Conservation (phyloP, 2,888 invertebrate species). For the Clostera curtula region DNA sequence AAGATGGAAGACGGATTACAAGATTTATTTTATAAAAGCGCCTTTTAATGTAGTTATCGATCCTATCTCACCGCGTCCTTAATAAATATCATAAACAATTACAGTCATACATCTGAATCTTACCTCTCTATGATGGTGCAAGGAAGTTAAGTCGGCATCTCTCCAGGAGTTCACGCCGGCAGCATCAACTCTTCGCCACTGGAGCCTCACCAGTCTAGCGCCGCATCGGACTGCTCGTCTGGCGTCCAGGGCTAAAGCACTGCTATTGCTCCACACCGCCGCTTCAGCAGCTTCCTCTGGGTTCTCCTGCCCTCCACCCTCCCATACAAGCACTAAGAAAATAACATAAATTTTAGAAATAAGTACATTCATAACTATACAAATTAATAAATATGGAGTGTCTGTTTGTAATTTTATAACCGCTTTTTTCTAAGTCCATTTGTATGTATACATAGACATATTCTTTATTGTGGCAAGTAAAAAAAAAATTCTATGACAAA, state of each 20-base stretch:
- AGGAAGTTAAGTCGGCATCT: slow-evolving; percentile 60
- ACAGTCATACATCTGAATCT: slow-evolving; percentile 4
- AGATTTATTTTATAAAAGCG: no score
- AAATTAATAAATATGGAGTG: no score
- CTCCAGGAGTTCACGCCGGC: slow-evolving; percentile 46
- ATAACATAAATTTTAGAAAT: not conserved
- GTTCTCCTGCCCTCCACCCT: slow-evolving; percentile 54
- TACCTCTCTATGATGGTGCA: slow-evolving; percentile 64
- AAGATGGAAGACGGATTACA: no score
- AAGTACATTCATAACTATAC: no score
- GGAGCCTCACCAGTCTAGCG: slow-evolving; percentile 57
- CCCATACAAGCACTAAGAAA: slow-evolving; percentile 59
- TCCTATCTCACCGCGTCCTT: no score
- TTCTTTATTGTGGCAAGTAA: no score
- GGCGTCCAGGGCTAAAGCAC: slow-evolving; percentile 59
- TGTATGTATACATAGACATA: no score
- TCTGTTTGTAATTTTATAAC: no score
- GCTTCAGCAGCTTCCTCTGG: slow-evolving; percentile 53
- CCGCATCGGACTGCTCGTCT: slow-evolving; percentile 61
- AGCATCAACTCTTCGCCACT: slow-evolving; percentile 58
- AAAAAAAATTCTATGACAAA: no score
- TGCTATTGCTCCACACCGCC: slow-evolving; percentile 69
- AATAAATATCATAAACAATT: no score
- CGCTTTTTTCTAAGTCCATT: no score
- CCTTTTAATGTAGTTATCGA: no score